Conservation (phyloP, 2,888 invertebrate genomes). For the Eurois occulta region DNA sequence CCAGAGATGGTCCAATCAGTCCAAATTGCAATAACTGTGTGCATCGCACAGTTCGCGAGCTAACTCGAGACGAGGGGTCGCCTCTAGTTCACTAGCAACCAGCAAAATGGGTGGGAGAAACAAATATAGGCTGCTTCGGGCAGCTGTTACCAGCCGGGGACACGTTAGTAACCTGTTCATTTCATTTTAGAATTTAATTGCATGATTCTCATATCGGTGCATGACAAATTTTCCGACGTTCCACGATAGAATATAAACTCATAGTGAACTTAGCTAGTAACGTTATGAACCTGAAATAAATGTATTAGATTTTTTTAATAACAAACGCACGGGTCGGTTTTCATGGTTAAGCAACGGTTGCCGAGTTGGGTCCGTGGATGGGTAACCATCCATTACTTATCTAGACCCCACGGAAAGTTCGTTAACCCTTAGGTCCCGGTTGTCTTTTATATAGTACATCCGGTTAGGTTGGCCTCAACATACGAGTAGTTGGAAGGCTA, state of each 20-base stretch:
- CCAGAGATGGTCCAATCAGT: slow-evolving; percentile 57
- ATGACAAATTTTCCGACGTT: neutral
- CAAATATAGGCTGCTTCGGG: slow-evolving; percentile 46
- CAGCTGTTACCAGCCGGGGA: slow-evolving; percentile 21
- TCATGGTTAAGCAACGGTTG: no score
- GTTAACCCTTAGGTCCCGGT: no score
- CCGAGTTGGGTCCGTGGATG: no score
- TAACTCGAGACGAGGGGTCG: slow-evolving; percentile 52
- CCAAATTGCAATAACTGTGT: slow-evolving; percentile 57
- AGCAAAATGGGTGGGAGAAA: slow-evolving; percentile 46
- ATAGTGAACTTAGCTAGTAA: neutral
- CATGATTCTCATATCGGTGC: slow-evolving; percentile 3
- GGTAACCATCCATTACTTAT: no score
- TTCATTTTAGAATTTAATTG: neutral
- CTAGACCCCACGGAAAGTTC: no score
- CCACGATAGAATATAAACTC: neutral
- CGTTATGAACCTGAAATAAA: no score
- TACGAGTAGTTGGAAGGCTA: neutral
- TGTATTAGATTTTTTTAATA: no score
- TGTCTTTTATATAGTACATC: neutral
- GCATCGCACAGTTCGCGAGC: slow-evolving; percentile 55
- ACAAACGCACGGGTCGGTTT: no score
- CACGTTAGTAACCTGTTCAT: slow-evolving; percentile 47
- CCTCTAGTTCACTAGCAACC: slow-evolving; percentile 11
- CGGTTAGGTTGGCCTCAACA: neutral